Percentiles rank a stretch among this genome's conserved stretches.
Evolutionary conservation across 1,140 invertebrate genomes (phyloP).

Genomic region (Zaprionus ghesquierei): DNA sequence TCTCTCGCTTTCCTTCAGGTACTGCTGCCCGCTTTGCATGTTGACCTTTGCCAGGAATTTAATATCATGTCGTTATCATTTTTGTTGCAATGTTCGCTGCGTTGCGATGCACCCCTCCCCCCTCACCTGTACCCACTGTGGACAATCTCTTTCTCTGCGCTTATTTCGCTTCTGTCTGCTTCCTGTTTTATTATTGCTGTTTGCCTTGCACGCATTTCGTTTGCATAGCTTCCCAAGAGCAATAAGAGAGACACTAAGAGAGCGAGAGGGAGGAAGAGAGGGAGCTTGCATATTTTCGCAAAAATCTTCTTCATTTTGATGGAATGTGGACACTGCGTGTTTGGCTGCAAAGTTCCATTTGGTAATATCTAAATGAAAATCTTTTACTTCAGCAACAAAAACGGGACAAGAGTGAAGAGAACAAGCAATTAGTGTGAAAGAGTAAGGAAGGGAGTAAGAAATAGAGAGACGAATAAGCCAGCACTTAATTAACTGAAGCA

Average conservation of each 20-base stretch:
- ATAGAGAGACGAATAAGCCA: too few species aligned
- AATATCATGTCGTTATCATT: conserved; percentile 32
- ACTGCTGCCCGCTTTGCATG: background rate
- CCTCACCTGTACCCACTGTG: background rate
- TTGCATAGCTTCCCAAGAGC: background rate
- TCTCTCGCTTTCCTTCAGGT: background rate
- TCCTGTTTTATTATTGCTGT: background rate
- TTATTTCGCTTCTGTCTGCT: conserved; percentile 5
- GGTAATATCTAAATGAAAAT: background rate
- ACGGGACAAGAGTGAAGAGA: background rate
- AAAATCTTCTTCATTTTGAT: background rate
- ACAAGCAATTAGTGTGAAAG: background rate
- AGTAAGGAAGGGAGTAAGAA: too few species aligned
- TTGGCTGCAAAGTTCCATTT: background rate
- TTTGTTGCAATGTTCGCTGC: conserved; percentile 6
- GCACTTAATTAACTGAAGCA: too few species aligned
- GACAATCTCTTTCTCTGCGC: background rate
- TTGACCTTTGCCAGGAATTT: conserved; percentile 45
- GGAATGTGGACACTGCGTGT: background rate
- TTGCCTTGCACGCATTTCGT: background rate
- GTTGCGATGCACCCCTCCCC: background rate
- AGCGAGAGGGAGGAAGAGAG: background rate
- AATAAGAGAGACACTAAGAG: background rate
- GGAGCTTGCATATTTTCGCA: background rate
- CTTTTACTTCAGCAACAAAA: background rate